These are phyloP conservation scores for Trachemys scripta DNA, from an alignment of 2,113 vertebrate genomes.

Conservation along the genomic window DNA sequence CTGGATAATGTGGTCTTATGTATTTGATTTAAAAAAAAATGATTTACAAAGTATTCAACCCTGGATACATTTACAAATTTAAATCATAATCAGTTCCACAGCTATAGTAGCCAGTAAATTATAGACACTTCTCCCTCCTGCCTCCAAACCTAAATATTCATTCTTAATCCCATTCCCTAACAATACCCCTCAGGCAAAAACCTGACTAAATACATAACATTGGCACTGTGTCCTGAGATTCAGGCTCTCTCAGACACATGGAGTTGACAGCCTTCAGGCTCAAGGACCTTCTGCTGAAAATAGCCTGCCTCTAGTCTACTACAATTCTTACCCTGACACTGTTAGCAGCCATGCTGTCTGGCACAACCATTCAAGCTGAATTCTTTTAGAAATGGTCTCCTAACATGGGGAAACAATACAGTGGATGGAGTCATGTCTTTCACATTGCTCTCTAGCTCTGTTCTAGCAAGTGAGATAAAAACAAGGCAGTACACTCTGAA, in stretches of 20 bases:
- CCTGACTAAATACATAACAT: not conserved
- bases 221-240: no score
- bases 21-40: not conserved
- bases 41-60: fast-evolving
- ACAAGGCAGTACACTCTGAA: not conserved
- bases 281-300: not conserved
- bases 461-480: not conserved
- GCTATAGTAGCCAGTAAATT: not conserved
- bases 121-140: not conserved
- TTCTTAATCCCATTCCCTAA: not conserved
- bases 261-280: not conserved
- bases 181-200: not conserved
- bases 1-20: not conserved
- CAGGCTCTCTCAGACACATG: no score
- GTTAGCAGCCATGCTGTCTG: not conserved
- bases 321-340: not conserved
- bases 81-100: not conserved
- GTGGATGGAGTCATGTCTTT: not conserved
- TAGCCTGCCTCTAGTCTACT: not conserved
- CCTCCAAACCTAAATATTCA: fast-evolving
- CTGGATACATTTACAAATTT: not conserved
- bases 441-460: not conserved
- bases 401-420: not conserved
- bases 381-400: not conserved
- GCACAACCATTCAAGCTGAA: fast-evolving